These are phyloP conservation scores for Bombus pascuorum DNA, from an alignment of 1,140 invertebrate species.

Conservation along the genomic window DNA sequence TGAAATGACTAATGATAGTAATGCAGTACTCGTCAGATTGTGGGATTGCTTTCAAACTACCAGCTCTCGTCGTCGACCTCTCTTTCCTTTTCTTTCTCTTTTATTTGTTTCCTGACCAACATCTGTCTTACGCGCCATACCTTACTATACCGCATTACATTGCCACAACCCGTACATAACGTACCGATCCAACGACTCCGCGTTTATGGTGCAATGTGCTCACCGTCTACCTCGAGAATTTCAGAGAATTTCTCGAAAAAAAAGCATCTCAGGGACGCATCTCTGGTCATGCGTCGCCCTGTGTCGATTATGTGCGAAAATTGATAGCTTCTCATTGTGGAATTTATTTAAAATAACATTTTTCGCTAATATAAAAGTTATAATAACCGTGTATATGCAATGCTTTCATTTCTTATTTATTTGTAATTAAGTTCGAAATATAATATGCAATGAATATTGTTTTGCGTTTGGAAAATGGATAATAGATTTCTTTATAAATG, in stretches of 20 bases:
- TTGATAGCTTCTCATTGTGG: neutral
- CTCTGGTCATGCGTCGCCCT: neutral
- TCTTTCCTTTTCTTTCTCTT: slow-evolving; percentile 45
- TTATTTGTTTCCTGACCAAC: slow-evolving; percentile 67
- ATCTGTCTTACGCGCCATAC: slow-evolving; percentile 68
- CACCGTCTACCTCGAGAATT: slow-evolving; percentile 53
- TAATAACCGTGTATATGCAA: no score
- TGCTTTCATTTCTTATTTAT: no score
- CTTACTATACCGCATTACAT: slow-evolving; percentile 51
- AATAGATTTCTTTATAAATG: neutral
- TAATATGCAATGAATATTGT: neutral
- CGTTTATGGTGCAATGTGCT: slow-evolving; percentile 70
- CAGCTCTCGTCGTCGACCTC: slow-evolving; percentile 46
- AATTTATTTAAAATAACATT: no score
- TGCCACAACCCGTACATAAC: slow-evolving; percentile 56
- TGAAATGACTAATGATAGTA: slow-evolving; percentile 15
- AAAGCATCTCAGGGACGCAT: slow-evolving; percentile 46
- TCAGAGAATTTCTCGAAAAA: slow-evolving; percentile 61
- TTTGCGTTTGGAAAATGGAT: neutral
- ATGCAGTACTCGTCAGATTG: slow-evolving; percentile 20
- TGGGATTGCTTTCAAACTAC: slow-evolving; percentile 51
- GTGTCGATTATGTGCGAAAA: neutral
- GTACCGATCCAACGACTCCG: slow-evolving; percentile 52
- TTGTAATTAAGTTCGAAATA: no score
- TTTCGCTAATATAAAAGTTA: no score